Base-by-base conservation (phyloP, 2,797 vertebrate species). In the Valencia hispanica region DNA sequence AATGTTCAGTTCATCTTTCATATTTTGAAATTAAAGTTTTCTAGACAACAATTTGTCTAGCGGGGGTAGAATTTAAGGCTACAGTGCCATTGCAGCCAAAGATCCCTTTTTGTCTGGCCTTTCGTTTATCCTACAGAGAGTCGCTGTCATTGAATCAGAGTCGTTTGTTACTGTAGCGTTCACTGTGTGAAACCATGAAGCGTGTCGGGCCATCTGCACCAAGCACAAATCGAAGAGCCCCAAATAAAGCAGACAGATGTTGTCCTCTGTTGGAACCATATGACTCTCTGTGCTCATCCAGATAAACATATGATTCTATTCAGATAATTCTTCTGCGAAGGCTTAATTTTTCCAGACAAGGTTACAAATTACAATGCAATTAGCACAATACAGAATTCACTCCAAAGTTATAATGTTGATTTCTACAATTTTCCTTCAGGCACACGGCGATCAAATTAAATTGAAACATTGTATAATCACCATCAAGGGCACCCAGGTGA, bases 171-270 rank as follows among this genome's bases (percentile, higher is more conserved):
- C 82, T 69, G 88, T 81, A 85, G 83, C 22, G 22, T 88, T 88
- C 83, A 79, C 68, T 12, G 85, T 74, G 82, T 81, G 83, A 86
- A 89, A 82, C 73, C 79, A 48, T 25, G 77, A 83, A 77, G 89
- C 82, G 32, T 80, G 89, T 83, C 84, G 70, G 84, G 79, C 91
- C 91, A 91, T 93, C 91, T 93, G 93, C 91, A 92, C 86, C 66
- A 3, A 78, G 85, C 80, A 88, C 89, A 92, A 91, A 91, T 91
- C 91, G 93, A 85, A 88, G 80, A 83, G 84, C 75, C 79, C 75
- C 75, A 87, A 88, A 88, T 80, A 63, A 84, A 65, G 69, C 70
- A 73, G 89, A 87, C 93, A 93, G 90, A 92, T 92, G 91, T 90
- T 87, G 86, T 84, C 85, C 86, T 90, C 86, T 73, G 68, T 72